These are phyloP conservation scores for Microtus pennsylvanicus DNA, from an alignment of 2,113 vertebrate species.

Conservation along the genomic window DNA sequence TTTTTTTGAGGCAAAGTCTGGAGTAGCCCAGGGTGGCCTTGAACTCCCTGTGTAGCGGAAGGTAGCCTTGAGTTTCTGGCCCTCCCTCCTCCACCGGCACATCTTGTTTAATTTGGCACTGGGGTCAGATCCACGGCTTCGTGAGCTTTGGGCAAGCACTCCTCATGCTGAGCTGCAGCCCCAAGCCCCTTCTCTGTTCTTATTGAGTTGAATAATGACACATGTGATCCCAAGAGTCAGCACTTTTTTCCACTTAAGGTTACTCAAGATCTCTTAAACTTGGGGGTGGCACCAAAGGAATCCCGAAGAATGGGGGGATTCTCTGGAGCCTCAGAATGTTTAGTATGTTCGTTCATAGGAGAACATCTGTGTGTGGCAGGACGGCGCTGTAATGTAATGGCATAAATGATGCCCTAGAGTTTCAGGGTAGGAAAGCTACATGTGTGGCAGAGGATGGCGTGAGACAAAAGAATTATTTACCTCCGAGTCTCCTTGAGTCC, in stretches of 20 bases:
- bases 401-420: fast-evolving
- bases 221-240: neutral
- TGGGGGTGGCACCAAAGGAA: neutral
- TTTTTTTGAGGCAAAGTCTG: neutral
- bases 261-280: neutral
- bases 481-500: neutral
- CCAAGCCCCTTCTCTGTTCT: neutral
- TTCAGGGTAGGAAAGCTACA: neutral
- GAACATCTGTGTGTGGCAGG: neutral
- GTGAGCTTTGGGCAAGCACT: too few species aligned
- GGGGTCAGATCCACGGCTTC: neutral
- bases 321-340: neutral
- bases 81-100: neutral
- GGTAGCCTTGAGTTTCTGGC: neutral
- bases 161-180: neutral
- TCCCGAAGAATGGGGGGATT: neutral
- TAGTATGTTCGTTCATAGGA: neutral
- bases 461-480: neutral
- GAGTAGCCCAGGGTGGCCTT: neutral
- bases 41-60: neutral
- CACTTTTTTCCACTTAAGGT: neutral
- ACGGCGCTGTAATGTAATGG: fast-evolving
- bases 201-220: neutral
- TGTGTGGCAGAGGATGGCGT: neutral
- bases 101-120: neutral